Conservation (phyloP, 1,140 invertebrate species). For the Cydia strobilella region DNA sequence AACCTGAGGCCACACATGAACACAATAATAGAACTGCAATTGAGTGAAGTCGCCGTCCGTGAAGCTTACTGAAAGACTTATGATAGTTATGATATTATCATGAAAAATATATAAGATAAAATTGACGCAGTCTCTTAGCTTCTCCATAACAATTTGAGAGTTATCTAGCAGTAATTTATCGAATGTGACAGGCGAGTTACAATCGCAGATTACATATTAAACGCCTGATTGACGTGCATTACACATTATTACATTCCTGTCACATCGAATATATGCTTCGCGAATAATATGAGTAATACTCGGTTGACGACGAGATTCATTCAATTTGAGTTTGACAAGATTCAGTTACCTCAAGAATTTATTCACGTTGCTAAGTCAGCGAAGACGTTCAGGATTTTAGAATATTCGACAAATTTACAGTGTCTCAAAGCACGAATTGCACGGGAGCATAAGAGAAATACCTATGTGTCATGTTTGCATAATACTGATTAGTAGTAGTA, state of each 20-base stretch:
- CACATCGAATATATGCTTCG: constrained; percentile 59
- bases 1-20: constrained; percentile 5
- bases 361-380: not conserved
- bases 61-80: constrained; percentile 21
- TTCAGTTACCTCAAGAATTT: constrained; percentile 40
- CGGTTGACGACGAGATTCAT: constrained; percentile 55
- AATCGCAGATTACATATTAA: constrained; percentile 54
- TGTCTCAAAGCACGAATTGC: not conserved
- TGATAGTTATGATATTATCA: constrained; percentile 5
- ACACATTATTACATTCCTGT: constrained; percentile 72
- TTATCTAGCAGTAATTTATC: constrained; percentile 30
- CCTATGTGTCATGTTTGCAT: not conserved
- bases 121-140: not conserved
- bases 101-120: constrained; percentile 25
- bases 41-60: not conserved
- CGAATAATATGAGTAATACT: constrained; percentile 63
- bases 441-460: not conserved
- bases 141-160: not conserved
- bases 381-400: not conserved
- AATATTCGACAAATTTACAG: not conserved
- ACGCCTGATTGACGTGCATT: constrained; percentile 59
- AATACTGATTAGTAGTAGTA: not conserved
- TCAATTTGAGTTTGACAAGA: constrained; percentile 61
- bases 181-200: constrained; percentile 43
- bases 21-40: not conserved